Conservation (phyloP, 1,140 invertebrate genomes). For the Goniozus legneri region DNA sequence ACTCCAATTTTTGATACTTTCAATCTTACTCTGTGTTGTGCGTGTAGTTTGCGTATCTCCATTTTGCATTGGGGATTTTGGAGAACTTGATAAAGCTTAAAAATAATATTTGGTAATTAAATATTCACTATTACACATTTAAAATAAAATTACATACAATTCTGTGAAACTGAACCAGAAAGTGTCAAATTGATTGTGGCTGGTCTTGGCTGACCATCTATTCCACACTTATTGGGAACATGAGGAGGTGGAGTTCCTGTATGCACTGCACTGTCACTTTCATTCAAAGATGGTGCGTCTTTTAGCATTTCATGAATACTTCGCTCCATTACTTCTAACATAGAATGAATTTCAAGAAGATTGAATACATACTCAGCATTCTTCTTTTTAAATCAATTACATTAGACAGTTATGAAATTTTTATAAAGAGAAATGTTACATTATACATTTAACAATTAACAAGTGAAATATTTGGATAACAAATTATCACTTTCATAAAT, state of each 20-base stretch:
- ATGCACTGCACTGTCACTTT: constrained; percentile 71
- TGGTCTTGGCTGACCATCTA: constrained; percentile 47
- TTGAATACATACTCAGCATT: too few relatives aligned
- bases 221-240: constrained; percentile 45
- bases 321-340: constrained; percentile 58
- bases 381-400: too few relatives aligned
- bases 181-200: constrained; percentile 49
- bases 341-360: too few relatives aligned
- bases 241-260: constrained; percentile 61
- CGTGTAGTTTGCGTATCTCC: constrained; percentile 61
- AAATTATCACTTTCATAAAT: too few relatives aligned
- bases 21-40: constrained; percentile 73
- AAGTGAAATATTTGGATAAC: too few relatives aligned
- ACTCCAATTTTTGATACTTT: constrained; percentile 91
- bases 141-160: constrained; percentile 28
- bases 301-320: constrained; percentile 87
- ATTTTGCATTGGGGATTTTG: constrained; percentile 59
- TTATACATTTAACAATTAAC: too few relatives aligned
- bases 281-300: constrained; percentile 76
- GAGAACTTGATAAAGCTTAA: constrained; percentile 39
- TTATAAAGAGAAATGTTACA: too few relatives aligned
- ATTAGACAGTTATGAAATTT: too few relatives aligned
- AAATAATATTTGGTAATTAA: constrained; percentile 11
- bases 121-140: constrained; percentile 16
- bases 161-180: constrained; percentile 32